A percentile compares a stretch with the other conserved stretches of the same genome.
Evolutionary conservation across 2,888 invertebrate species (phyloP).

Genomic region (Baronia brevicornis): DNA sequence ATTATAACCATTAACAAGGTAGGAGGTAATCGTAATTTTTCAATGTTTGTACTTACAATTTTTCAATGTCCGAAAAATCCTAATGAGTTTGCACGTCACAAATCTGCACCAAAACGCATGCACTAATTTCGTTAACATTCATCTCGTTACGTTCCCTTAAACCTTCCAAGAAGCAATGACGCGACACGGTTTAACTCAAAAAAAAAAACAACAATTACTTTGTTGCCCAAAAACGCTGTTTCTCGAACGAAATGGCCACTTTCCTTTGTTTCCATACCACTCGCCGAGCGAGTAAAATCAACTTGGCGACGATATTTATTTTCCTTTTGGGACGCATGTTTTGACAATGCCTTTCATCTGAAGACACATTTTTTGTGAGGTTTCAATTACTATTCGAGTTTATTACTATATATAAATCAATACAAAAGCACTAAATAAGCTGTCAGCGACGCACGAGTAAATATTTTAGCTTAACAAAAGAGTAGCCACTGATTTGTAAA

Average conservation of each 20-base stretch:
- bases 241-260: slow-evolving; percentile 38
- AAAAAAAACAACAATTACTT: slow-evolving; percentile 49
- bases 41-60: slow-evolving; percentile 36
- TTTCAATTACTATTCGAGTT: slow-evolving; percentile 10
- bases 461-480: slow-evolving; percentile 14
- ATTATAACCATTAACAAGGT: slow-evolving; percentile 38
- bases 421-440: slow-evolving; percentile 13
- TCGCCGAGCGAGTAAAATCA: slow-evolving; percentile 49
- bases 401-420: slow-evolving; percentile 22
- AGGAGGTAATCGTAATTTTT: slow-evolving; percentile 38
- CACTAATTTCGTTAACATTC: slow-evolving; percentile 42
- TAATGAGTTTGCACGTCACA: slow-evolving; percentile 50
- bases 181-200: slow-evolving; percentile 33
- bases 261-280: slow-evolving; percentile 52
- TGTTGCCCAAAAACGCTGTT: slow-evolving; percentile 38
- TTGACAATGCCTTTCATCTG: slow-evolving; percentile 35
- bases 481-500: slow-evolving; percentile 1
- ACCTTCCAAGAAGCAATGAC: slow-evolving; percentile 59
- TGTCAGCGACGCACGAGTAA: slow-evolving; percentile 19
- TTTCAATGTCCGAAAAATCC: slow-evolving; percentile 28
- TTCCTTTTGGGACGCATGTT: slow-evolving; percentile 35
- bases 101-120: slow-evolving; percentile 41
- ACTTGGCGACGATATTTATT: slow-evolving; percentile 41
- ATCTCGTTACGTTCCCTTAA: slow-evolving; percentile 44
- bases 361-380: slow-evolving; percentile 11